phyloP scores from a whole-genome alignment of 2,888 invertebrate genomes.

The Carcina quercana region DNA sequence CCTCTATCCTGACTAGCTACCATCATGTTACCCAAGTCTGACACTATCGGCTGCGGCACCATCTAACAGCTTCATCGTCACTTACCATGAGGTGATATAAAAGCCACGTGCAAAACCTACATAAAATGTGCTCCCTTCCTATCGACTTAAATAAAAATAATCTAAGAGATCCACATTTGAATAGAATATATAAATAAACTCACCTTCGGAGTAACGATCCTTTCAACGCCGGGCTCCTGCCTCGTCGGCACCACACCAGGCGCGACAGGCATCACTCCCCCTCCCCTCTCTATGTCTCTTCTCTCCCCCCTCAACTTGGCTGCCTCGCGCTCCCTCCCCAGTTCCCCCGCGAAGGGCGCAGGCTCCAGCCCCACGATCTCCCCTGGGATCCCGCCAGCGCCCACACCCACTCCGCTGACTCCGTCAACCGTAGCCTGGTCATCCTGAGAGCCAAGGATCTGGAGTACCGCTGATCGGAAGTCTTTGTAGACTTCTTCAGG shows the following conservation, averaged over 20 bases:
- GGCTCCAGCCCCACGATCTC: conserved; percentile 76
- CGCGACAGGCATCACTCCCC: conserved; percentile 17
- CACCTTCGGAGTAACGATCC: conserved; percentile 43
- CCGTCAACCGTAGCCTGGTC: conserved; percentile 78
- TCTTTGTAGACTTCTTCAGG: conserved; percentile 91
- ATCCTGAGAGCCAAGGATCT: conserved; percentile 82
- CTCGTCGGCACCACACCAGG: conserved; percentile 20
- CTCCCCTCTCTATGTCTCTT: conserved; percentile 13
- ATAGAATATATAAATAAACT: conserved; percentile 6
- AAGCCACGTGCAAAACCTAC: too few species aligned
- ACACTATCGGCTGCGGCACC: too few species aligned
- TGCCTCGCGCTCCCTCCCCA: conserved; percentile 11
- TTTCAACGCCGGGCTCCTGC: conserved; percentile 27
- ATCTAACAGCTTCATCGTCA: too few species aligned
- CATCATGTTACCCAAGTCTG: too few species aligned
- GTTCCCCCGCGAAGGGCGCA: conserved; percentile 42
- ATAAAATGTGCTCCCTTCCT: too few species aligned
- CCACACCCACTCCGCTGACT: conserved; percentile 72
- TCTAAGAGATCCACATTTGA: background rate
- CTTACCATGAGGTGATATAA: too few species aligned
- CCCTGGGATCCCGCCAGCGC: conserved; percentile 77
- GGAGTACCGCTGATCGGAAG: conserved; percentile 85
- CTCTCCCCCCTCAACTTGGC: conserved; percentile 8
- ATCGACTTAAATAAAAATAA: too few species aligned
- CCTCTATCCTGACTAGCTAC: too few species aligned